Percentiles rank a stretch among this genome's conserved stretches.
Conservation (phyloP, 1,140 invertebrate species). For the Procambarus virginalis region DNA sequence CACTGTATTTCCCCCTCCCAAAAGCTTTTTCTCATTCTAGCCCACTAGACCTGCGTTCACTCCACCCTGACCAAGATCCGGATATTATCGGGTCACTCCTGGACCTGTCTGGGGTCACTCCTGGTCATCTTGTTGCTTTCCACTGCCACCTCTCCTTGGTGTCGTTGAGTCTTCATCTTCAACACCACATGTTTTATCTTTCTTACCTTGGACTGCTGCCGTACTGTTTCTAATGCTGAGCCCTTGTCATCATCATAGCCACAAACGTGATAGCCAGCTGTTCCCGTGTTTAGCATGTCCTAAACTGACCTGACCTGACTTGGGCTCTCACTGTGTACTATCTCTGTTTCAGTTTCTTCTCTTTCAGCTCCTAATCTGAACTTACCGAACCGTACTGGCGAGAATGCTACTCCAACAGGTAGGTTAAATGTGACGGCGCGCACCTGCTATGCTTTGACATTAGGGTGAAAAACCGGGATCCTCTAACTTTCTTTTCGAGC, state of each 20-base stretch:
- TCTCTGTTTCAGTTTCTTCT: conserved; percentile 71
- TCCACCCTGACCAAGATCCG: conserved; percentile 44
- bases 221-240: conserved; percentile 65
- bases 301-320: conserved; percentile 67
- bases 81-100: conserved; percentile 45
- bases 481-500: conserved; percentile 16
- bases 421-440: conserved; percentile 64
- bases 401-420: conserved; percentile 67
- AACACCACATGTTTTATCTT: conserved; percentile 34
- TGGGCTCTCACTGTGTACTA: conserved; percentile 68
- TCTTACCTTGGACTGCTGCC: conserved; percentile 52
- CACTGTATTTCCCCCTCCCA: conserved; percentile 25
- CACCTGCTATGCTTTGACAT: conserved; percentile 62
- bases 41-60: conserved; percentile 29
- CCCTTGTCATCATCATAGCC: conserved; percentile 62
- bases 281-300: conserved; percentile 64
- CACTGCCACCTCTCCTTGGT: conserved; percentile 48
- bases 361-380: conserved; percentile 70
- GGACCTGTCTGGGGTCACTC: conserved; percentile 46
- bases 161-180: conserved; percentile 27
- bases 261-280: conserved; percentile 63
- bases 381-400: conserved; percentile 69
- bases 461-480: conserved; percentile 66
- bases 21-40: conserved; percentile 35
- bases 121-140: conserved; percentile 47